Conservation (phyloP, 2,113 vertebrate species). For the Antechinus stuartii region DNA sequence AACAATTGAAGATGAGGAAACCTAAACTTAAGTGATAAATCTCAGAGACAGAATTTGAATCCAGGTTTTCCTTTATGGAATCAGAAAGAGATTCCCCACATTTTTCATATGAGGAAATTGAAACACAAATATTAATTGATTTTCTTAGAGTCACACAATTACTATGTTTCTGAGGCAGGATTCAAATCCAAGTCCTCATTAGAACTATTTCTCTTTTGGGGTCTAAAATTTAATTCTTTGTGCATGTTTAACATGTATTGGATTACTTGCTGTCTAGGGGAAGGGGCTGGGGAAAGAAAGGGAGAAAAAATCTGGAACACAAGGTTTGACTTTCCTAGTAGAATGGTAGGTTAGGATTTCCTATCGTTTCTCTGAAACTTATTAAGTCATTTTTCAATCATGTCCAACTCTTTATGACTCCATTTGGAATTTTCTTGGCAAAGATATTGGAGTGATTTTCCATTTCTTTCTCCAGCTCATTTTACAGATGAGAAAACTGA, state of each 20-base stretch:
- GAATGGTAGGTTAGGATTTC: not conserved
- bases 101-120: not conserved
- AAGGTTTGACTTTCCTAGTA: not conserved
- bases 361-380: not conserved
- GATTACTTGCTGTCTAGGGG: too few relatives aligned
- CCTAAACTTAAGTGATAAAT: not conserved
- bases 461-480: too few relatives aligned
- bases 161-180: not conserved
- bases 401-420: too few relatives aligned
- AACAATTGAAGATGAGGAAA: not conserved
- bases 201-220: not conserved
- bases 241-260: too few relatives aligned
- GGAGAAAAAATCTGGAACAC: too few relatives aligned
- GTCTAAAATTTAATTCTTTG: too few relatives aligned
- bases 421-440: too few relatives aligned
- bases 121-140: not conserved
- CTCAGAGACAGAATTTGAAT: not conserved
- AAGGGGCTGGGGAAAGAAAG: too few relatives aligned
- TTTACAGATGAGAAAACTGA: too few relatives aligned
- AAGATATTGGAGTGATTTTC: too few relatives aligned
- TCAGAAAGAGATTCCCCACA: not conserved
- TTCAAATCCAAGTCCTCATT: not conserved
- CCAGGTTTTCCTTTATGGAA: not conserved
- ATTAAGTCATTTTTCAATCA: too few relatives aligned
- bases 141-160: not conserved